Base-by-base conservation (phyloP, 2,797 vertebrate species). In the Lepilemur ruficaudatus region DNA sequence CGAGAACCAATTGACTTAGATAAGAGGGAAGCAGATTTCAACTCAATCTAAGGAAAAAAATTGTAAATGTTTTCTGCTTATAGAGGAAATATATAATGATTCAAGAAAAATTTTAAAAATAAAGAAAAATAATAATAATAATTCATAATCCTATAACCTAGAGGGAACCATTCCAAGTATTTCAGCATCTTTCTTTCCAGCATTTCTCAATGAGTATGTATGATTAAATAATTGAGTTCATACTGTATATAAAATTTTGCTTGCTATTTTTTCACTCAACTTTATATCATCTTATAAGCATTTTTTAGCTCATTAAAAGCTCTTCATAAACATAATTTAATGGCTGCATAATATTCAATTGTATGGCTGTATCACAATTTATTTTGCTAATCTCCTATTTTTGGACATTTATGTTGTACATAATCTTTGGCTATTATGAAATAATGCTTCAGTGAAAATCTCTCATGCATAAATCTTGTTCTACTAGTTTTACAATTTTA, bases 251-350 rank as follows among this genome's bases (percentile, higher is more conserved):
- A 95, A 96, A 95, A 91, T 93, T 94, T 93, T 93, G 35, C 81
- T 70, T 88, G 43, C 25, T 52, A n/a, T 76, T 96, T 96, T 94
- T 94, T 69, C 94, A 95, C 14, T 96, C 63, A 90, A 92, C 46
- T 89, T 91, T 84, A n/a, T 79, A 70, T 93, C 50, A 94, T 92
- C 46, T 90, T 82, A 91, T 17, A 90, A 67, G 23, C 9, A 90
- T 86, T 98, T 97, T 93, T 81, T 70, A 80, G 61, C 75, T 97
- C 91, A 93, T 95, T 97, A 96, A 95, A 97, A 94, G 22, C 75
- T 86, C 93, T 97, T 96, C 79, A 69, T 97, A 95, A 97, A 94
- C 75, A 81, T 90, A 97, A 97, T 96, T 98, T 93, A 97, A 93
- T 88, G 65, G 28, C 73, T 89, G 20, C 67, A 81, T 95, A 94